Evolutionary conservation across 2,113 vertebrate species (phyloP), one percentile per base, ranked within the genome.

Genomic region (Oncorhynchus mykiss): DNA sequence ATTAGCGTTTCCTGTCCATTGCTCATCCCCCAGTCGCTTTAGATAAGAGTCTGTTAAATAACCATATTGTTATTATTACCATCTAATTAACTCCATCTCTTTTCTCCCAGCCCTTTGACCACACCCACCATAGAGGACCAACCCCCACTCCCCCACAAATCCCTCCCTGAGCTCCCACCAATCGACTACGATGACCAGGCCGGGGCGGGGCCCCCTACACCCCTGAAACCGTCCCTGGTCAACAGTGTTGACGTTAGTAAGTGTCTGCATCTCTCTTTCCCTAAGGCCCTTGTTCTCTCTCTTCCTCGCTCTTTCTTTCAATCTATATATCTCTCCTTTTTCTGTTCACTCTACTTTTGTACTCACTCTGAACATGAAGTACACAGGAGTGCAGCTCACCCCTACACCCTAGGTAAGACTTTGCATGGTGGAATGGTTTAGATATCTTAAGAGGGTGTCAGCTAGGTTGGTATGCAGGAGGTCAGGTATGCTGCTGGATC

Each of bases 171-270:
- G 0, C 72, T 92, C 9, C 91, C 92, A 65, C 86, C 89, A 67
- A 81, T 85, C 45, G 90, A 93, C 64, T 91, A 92, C 70, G 75
- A 82, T 3, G 78, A 76, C 57, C 73, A 20, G 7, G 34, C 20
- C 31, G 29, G 69, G 20, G 12, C 24, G 80, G 78, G 0, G 60
- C 39, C 29, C 4, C 62, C 4, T 49, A 39, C 25, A 1, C 71
- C 34, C 39, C 20, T 3, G 18, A 83, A 84, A 84, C 39, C 67
- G 24, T 25, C 25, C 12, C 29, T 80, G 29, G 64, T 86, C 18
- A 89, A 90, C 49, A 74, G 86, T 39, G 29, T 87, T 1, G 81
- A 87, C 70, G 79, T 80, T 29, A 25, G 93, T 94, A 82, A 91
- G 92, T 91, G 60, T 54, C 6, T 48, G 12, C 7, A 70, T 14